These are phyloP conservation scores for Rhaphigaster nebulosa DNA, from an alignment of 2,888 invertebrate genomes.

Conservation along the genomic window DNA sequence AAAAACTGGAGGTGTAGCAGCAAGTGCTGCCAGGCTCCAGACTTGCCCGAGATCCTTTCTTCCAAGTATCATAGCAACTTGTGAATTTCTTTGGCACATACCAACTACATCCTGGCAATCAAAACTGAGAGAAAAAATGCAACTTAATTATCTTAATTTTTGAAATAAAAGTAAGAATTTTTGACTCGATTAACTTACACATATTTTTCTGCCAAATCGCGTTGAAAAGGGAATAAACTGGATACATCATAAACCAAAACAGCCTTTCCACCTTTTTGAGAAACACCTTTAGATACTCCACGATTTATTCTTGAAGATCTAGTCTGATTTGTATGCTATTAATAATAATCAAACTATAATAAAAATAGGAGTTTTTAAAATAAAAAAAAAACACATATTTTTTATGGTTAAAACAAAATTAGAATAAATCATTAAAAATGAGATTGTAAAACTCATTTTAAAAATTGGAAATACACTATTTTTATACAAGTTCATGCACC, in stretches of 20 bases:
- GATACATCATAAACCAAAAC: slow-evolving; percentile 82
- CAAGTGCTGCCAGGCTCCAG: slow-evolving; percentile 86
- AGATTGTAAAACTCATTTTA: no score
- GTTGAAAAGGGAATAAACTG: slow-evolving; percentile 83
- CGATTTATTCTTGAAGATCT: slow-evolving; percentile 60
- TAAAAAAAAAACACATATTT: no score
- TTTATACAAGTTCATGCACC: no score
- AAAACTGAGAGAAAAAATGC: slow-evolving; percentile 67
- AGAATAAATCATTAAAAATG: no score
- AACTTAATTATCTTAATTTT: not conserved
- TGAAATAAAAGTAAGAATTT: not conserved
- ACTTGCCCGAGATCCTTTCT: slow-evolving; percentile 88
- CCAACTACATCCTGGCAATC: slow-evolving; percentile 70
- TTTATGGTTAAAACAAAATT: no score
- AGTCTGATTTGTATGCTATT: slow-evolving; percentile 54
- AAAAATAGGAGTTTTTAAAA: no score
- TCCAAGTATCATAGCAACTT: slow-evolving; percentile 81
- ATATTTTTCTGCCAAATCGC: slow-evolving; percentile 87
- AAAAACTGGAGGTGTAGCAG: slow-evolving; percentile 69
- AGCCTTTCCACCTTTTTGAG: slow-evolving; percentile 70
- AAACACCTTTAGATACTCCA: slow-evolving; percentile 59
- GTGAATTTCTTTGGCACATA: slow-evolving; percentile 87
- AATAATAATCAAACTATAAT: not conserved
- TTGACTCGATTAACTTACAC: slow-evolving; percentile 70
- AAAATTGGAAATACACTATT: no score